Evolutionary conservation across 2,797 vertebrate species (phyloP).

Genomic region (Australoheros facetus): DNA sequence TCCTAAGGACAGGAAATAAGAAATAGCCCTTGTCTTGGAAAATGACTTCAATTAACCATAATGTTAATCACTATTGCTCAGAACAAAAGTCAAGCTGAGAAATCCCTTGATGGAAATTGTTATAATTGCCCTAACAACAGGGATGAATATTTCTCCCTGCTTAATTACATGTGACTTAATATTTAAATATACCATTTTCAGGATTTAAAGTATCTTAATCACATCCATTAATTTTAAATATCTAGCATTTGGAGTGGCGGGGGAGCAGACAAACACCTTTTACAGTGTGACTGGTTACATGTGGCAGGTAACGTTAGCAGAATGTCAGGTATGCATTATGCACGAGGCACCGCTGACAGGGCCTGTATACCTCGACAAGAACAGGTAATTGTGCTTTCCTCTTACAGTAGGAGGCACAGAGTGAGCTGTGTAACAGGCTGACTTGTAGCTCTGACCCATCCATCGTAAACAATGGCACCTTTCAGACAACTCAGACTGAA

Average conservation of each 20-base stretch:
- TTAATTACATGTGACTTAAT: conserved; percentile 98
- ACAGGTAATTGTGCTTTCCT: conserved; percentile 81
- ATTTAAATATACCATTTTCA: conserved; percentile 97
- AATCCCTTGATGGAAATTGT: conserved; percentile 99
- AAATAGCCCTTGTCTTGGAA: conserved; percentile 85
- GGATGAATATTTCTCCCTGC: conserved; percentile 90
- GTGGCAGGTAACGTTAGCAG: conserved; percentile 87
- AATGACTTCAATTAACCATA: conserved; percentile 97
- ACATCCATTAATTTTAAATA: conserved; percentile 97
- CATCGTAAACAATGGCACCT: conserved; percentile 44
- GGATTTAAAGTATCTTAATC: conserved; percentile 94
- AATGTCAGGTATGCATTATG: conserved; percentile 88
- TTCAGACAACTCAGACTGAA: conserved; percentile 6
- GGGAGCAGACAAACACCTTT: conserved; percentile 92
- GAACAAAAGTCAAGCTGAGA: conserved; percentile 95
- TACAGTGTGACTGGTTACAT: conserved; percentile 93
- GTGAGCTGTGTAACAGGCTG: conserved; percentile 58
- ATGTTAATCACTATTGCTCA: conserved; percentile 97
- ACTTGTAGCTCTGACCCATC: conserved; percentile 40
- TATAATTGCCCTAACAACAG: conserved; percentile 97
- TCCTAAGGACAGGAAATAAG: conserved; percentile 65
- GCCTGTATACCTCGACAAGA: conserved; percentile 63
- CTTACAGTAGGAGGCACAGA: conserved; percentile 56
- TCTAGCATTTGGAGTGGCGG: conserved; percentile 83
- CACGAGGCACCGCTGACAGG: conserved; percentile 76